Evolutionary conservation across 2,888 invertebrate species (phyloP).

Genomic region (Tribolium freemani): DNA sequence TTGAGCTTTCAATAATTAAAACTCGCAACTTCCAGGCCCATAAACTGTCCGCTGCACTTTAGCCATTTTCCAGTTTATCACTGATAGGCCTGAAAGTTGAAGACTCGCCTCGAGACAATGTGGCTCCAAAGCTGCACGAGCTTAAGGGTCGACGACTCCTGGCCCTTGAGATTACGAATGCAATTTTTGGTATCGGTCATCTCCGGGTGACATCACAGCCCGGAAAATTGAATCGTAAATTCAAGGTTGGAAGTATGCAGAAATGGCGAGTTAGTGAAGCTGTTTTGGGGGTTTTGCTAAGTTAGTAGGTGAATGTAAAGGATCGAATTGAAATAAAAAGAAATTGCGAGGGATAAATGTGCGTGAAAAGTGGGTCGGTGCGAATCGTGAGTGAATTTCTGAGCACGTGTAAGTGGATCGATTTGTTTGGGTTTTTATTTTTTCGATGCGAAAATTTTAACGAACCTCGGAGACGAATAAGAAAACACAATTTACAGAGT

Average conservation of each 20-base stretch:
- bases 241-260: background rate
- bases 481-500: background rate
- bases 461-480: background rate
- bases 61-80: background rate
- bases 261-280: background rate
- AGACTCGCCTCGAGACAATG: conserved; percentile 22
- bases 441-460: too few species aligned
- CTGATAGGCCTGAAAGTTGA: conserved; percentile 9
- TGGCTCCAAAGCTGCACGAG: conserved; percentile 28
- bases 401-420: background rate
- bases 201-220: background rate
- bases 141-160: conserved; percentile 19
- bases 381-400: background rate
- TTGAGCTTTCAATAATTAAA: conserved; percentile 19
- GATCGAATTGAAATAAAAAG: background rate
- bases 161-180: conserved; percentile 16
- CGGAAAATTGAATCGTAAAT: background rate
- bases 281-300: background rate
- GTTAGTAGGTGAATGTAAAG: background rate
- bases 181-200: conserved; percentile 29
- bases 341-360: background rate
- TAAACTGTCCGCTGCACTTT: background rate
- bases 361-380: background rate
- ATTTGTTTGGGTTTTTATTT: background rate
- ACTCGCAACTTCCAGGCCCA: background rate